These are phyloP conservation scores for Cephus sareptanus DNA, from an alignment of 2,888 invertebrate species.

Conservation along the genomic window DNA sequence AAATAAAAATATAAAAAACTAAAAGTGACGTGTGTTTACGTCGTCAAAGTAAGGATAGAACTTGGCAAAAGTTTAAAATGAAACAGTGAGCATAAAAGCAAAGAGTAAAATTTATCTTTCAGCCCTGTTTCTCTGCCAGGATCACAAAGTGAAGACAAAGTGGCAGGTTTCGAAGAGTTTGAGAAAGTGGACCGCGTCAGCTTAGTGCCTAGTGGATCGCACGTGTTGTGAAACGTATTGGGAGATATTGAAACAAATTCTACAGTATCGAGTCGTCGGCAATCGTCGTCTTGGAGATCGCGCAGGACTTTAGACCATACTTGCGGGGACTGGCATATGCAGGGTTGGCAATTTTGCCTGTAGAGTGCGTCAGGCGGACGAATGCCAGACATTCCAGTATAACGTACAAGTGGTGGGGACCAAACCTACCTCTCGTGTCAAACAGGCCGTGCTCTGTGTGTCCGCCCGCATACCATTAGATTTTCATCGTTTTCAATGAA, in stretches of 20 bases:
- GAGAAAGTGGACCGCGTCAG: background rate
- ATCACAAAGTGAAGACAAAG: background rate
- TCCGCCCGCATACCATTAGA: conserved; percentile 60
- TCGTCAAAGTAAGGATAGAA: background rate
- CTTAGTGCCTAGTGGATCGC: background rate
- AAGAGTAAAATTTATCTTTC: background rate
- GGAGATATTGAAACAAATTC: background rate
- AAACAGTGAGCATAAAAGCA: background rate
- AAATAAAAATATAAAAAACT: background rate
- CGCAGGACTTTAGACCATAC: conserved; percentile 23
- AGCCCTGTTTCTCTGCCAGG: background rate
- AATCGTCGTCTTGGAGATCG: background rate
- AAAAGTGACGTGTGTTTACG: background rate
- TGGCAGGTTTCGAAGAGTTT: background rate
- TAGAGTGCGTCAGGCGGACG: conserved; percentile 44
- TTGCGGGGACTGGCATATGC: conserved; percentile 32
- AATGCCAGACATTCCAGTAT: conserved; percentile 62
- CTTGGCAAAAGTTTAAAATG: background rate
- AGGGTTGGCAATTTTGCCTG: conserved; percentile 53
- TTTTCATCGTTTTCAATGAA: conserved; percentile 59
- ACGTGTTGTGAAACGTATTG: background rate
- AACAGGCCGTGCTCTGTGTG: conserved; percentile 53
- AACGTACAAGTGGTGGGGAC: conserved; percentile 42
- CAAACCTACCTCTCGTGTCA: conserved; percentile 50
- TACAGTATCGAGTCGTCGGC: background rate